Base-by-base conservation (phyloP, 2,797 vertebrate genomes). In the Rhyacichthys aspro region DNA sequence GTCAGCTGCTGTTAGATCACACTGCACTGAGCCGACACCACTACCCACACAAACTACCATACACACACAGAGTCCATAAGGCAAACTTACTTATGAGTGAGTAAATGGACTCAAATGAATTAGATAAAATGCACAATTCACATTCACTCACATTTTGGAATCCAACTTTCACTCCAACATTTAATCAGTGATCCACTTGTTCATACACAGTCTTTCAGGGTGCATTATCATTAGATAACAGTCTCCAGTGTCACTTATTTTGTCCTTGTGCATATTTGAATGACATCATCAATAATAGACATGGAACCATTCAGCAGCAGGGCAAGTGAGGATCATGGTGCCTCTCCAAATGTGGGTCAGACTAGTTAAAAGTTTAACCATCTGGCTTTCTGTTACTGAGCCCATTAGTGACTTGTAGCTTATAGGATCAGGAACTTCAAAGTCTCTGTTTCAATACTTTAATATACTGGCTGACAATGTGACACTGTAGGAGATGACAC, bases 1-100 rank as follows among this genome's bases (percentile, higher is more conserved):
- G 96, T 97, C 97, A 96, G 92, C 91, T 94, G 90, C 83, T 90
- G 90, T 99, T 97, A 97, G 86, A 95, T 94, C 94, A 94, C 94
- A 90, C 86, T 92, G 92, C 88, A 88, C 64, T 79, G 75, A 82
- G 71, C 79, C 59, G 63, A 81, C 78, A 82, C 82, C 71, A 76
- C 72, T 84, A 70, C 72, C 82, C 59, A 81, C 79, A 79, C 34
- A 74, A 33, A 76, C 65, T 28, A 28, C 50, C 47, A 41, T 53
- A 33, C 60, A 54, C 43, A 63, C 33, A 55, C 75, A 63, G 36
- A 44, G 50, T 61, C 59, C 36, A 36, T 43, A 76, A 71, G 54
- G 67, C 39, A 70, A 56, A 67, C 44, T 66, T 53, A 46, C 43
- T 43, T 43, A 33, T 28, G 28, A 55, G n/a, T 16, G 23, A 55